Evolutionary conservation across 1,140 invertebrate genomes (phyloP).

Genomic region (Berghia stephanieae): DNA sequence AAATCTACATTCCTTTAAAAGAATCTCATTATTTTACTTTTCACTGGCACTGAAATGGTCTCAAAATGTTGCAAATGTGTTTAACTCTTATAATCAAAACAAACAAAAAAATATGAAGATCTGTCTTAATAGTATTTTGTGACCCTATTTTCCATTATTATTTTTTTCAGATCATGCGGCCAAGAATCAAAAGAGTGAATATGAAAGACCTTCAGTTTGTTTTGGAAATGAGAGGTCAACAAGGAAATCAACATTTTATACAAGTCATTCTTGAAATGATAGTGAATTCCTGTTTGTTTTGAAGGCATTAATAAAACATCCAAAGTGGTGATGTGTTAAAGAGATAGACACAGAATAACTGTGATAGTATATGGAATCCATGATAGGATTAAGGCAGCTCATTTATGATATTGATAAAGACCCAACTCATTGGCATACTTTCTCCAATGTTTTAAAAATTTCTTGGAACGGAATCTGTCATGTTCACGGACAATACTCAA

Average conservation of each 20-base stretch:
- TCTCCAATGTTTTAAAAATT: too few relatives aligned
- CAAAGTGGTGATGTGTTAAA: too few relatives aligned
- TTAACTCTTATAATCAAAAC: not conserved
- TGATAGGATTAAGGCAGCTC: too few relatives aligned
- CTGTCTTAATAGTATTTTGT: not conserved
- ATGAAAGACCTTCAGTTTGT: conserved; percentile 89
- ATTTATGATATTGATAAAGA: too few relatives aligned
- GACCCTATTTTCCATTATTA: conserved; percentile 20
- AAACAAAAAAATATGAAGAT: not conserved
- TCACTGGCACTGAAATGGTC: not conserved
- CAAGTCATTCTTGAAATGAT: conserved; percentile 76
- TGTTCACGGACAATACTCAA: too few relatives aligned
- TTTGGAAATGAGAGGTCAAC: conserved; percentile 89
- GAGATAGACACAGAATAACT: too few relatives aligned
- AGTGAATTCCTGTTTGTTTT: too few relatives aligned
- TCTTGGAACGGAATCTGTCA: too few relatives aligned
- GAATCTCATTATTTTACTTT: not conserved
- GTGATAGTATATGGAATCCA: too few relatives aligned
- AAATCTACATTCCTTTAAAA: not conserved
- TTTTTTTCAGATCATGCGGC: conserved; percentile 71
- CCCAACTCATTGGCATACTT: too few relatives aligned
- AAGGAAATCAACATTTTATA: conserved; percentile 83
- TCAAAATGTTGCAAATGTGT: not conserved
- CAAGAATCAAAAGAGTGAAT: conserved; percentile 90
- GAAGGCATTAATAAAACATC: too few relatives aligned